Conservation (phyloP, 1,140 invertebrate genomes). For the Campoletis sonorensis region DNA sequence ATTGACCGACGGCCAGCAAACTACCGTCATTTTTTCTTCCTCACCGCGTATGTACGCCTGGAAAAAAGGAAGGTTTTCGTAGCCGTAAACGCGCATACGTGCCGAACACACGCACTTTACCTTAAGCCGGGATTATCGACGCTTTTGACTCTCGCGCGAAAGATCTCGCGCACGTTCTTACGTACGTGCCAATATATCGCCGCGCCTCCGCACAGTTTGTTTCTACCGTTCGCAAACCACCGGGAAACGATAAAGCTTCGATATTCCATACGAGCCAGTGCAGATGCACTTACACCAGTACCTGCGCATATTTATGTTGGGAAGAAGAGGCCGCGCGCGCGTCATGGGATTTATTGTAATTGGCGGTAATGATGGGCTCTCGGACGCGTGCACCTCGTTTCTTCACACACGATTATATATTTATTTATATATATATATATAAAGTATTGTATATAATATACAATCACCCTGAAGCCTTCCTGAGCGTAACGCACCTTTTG, state of each 20-base stretch:
- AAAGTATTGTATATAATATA: not conserved
- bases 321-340: slow-evolving; percentile 63
- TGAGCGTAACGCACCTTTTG: slow-evolving; percentile 37
- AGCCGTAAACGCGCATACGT: slow-evolving; percentile 13
- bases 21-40: not conserved
- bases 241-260: slow-evolving; percentile 42
- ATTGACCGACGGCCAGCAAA: not conserved
- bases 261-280: slow-evolving; percentile 31
- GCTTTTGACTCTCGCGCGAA: not conserved
- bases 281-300: not conserved
- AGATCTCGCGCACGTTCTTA: not conserved
- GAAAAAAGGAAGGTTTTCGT: not conserved
- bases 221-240: slow-evolving; percentile 33
- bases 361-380: slow-evolving; percentile 69
- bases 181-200: not conserved
- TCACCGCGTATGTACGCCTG: not conserved
- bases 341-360: slow-evolving; percentile 70
- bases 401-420: not conserved
- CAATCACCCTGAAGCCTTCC: slow-evolving; percentile 6
- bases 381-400: slow-evolving; percentile 55
- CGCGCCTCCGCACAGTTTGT: slow-evolving; percentile 37
- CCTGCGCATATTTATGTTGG: not conserved
- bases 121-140: slow-evolving; percentile 34
- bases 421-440: not conserved
- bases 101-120: slow-evolving; percentile 19